Evolutionary conservation across 2,797 vertebrate species (phyloP), one percentile per base, ranked within the genome.

Genomic region (Lindbergichthys nudifrons): DNA sequence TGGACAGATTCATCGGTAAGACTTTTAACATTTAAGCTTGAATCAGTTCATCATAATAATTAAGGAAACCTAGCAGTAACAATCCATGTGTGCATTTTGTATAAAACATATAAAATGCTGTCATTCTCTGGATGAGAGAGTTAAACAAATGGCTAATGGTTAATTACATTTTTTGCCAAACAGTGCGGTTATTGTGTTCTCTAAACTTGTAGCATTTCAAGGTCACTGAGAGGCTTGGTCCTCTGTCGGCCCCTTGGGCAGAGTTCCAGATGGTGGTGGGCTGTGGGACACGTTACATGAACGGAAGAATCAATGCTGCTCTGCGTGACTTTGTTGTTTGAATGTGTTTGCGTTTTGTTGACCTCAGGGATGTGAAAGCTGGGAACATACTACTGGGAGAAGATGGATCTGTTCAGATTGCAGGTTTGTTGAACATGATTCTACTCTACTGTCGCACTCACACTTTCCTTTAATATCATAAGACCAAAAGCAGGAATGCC

Each of bases 361-460:
- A 92, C 83, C 83, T 79, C 77, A 93, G 92, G 90, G 92, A 93
- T 87, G 95, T 99, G 92, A 99, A 99, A 91, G 98, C 97, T 80
- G 98, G 98, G 61, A 99, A 99, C 93, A 99, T 99, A 91, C 96
- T 99, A 64, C 93, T 99, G 87, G 98, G 98, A 86, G 98, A 99
- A 88, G 97, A 99, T 75, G 98, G 98, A 65, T 99, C 98, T 7
- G 96, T 99, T 84, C 98, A 98, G 94, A 99, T 99, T 89, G 98
- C 98, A 97, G 98, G 98, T 99, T 78, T 79, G 93, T 81, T 54
- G 14, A 74, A 59, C 10, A n/a, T 9, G 2, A 32, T n/a, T 5
- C 7, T 12, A 1, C 11, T 36, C n/a, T 41, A 12, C 16, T 52
- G 5, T 52, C 41, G 9, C 5, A 9, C 21, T 61, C 13, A 32